Conservation (phyloP, 37 sponge, comb jelly and placozoan genomes). For the Haliclona indistincta region DNA sequence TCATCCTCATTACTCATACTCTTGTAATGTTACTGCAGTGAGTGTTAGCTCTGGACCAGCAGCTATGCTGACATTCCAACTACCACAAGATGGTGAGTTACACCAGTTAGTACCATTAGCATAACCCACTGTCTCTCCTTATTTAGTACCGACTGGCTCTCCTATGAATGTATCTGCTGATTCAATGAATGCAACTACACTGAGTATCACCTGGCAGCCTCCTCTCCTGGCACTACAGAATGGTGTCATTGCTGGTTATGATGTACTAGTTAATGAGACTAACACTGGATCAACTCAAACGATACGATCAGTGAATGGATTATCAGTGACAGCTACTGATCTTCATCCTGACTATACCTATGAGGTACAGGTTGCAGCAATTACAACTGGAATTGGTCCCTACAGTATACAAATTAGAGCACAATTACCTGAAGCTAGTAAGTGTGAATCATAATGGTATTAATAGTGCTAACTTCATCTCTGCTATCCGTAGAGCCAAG, state of each 20-base stretch:
- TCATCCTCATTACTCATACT: background rate
- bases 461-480: no score
- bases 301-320: no score
- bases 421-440: background rate
- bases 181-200: background rate
- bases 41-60: slow-evolving; percentile 20
- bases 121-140: slow-evolving; percentile 5
- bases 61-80: background rate
- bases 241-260: slow-evolving; percentile 32
- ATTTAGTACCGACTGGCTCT: background rate
- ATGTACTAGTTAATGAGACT: background rate
- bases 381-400: slow-evolving; percentile 4
- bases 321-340: background rate
- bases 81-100: slow-evolving; percentile 21
- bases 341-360: background rate
- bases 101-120: no score
- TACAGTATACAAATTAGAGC: no score
- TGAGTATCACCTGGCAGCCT: slow-evolving; percentile 16
- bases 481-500: background rate
- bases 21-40: slow-evolving; percentile 29
- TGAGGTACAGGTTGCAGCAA: background rate
- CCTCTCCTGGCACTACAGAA: slow-evolving; percentile 22
- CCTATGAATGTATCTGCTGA: background rate
- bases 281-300: no score
- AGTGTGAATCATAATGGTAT: background rate